phyloP scores from a whole-genome alignment of 2,888 invertebrate species.

The Cosmorhoe ocellata region DNA sequence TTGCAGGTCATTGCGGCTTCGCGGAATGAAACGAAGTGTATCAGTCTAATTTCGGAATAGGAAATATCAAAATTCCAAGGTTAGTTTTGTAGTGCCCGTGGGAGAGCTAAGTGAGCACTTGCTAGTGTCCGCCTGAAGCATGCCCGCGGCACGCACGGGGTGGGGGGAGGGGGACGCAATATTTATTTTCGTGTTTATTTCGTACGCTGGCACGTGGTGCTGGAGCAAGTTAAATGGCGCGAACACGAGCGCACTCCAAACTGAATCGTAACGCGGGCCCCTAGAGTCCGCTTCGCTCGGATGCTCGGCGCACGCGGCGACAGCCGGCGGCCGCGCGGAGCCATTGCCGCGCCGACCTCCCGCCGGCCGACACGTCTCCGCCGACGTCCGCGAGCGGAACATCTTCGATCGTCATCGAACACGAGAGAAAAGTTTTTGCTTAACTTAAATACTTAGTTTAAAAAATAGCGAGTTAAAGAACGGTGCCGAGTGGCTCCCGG shows the following conservation, averaged over 20 bases:
- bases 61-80: conserved; percentile 3
- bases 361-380: not conserved
- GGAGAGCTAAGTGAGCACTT: too few relatives aligned
- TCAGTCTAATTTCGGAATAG: not conserved
- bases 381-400: too few relatives aligned
- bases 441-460: too few relatives aligned
- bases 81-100: not conserved
- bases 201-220: conserved; percentile 42
- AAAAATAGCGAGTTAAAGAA: too few relatives aligned
- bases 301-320: conserved; percentile 5
- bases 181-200: conserved; percentile 39
- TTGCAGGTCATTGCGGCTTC: not conserved
- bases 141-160: not conserved
- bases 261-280: not conserved
- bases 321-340: conserved; percentile 10
- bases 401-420: too few relatives aligned
- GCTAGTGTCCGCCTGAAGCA: not conserved
- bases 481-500: too few relatives aligned
- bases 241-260: not conserved
- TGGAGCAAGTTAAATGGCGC: conserved; percentile 22
- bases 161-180: conserved; percentile 12
- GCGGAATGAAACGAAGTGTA: not conserved
- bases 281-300: not conserved
- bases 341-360: conserved; percentile 11
- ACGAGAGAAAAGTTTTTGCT: too few relatives aligned